Conservation (phyloP, 2,113 vertebrate genomes). For the Promerops cafer region DNA sequence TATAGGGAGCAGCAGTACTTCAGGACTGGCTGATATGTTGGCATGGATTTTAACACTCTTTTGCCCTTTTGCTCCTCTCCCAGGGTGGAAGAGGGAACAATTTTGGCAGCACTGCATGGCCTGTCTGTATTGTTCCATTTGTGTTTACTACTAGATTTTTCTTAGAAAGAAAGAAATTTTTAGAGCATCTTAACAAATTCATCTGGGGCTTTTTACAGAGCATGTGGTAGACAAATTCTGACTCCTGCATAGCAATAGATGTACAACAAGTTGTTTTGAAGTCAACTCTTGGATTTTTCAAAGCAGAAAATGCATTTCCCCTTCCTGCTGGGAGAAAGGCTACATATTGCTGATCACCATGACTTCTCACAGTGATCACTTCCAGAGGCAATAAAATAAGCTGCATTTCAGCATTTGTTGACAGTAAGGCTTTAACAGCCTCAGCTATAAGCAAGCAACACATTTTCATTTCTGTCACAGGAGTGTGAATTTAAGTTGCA, state of each 20-base stretch:
- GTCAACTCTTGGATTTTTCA: not conserved
- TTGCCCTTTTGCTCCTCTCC: not conserved
- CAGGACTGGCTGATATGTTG: not conserved
- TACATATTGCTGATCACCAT: not conserved
- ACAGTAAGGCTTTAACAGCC: not conserved
- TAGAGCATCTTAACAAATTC: not conserved
- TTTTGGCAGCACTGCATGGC: not conserved
- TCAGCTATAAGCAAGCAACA: not conserved
- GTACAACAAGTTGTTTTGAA: not conserved
- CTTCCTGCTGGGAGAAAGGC: not conserved
- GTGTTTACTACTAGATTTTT: not conserved
- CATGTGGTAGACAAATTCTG: not conserved
- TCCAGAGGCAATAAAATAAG: constrained; percentile 10
- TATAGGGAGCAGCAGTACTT: not conserved
- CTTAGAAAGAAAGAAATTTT: not conserved
- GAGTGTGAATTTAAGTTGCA: not conserved
- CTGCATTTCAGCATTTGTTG: not conserved
- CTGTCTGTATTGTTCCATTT: not conserved
- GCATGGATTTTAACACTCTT: not conserved
- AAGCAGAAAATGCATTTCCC: not conserved
- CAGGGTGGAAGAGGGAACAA: not conserved
- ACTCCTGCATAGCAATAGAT: not conserved
- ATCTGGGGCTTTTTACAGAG: not conserved
- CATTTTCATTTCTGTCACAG: not conserved
- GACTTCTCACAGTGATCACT: not conserved